Evolutionary conservation across 2,113 vertebrate genomes (phyloP), one percentile per base, ranked within the genome.

Genomic region (Chrysemys picta): DNA sequence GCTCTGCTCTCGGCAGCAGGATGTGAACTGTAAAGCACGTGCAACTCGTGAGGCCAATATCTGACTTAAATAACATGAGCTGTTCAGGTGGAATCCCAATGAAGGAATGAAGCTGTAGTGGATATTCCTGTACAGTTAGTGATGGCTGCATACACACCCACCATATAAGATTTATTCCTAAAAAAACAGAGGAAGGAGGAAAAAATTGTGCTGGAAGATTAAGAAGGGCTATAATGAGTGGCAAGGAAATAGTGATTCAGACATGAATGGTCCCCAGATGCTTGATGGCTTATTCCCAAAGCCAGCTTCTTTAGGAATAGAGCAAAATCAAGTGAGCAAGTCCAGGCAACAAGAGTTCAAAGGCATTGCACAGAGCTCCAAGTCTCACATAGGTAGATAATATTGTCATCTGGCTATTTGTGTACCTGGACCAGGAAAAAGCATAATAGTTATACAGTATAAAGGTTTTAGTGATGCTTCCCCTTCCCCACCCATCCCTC

Each of bases 291-390:
- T 56, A 25, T 82, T 92, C 94, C 79, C 87, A 87, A 96, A 89
- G 95, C 89, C 93, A 91, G 49, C 45, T 94, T 93, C 75, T 93
- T 84, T 85, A 94, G 89, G 86, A 72, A 62, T 21, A 16, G 89
- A 91, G 87, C 90, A 85, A 92, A 96, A 97, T 89, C 80, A 80
- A 90, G 94, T 85, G 3, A 94, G 54, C 85, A 94, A 91, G 82
- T 83, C 92, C 91, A 84, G 75, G 57, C 38, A 93, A 35, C 19
- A 81, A 91, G 78, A 52, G 82, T 95, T 88, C 8, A 17, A 5
- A 89, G 57, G 27, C 53, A 31, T 83, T 72, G 57, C 35, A 45
- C 79, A 54, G 81, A 91, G 93, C 31, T 69, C 65, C 35, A n/a
- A 69, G 69, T 19, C n/a, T 38, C 22, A 22, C 21, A n/a, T 8